Evolutionary conservation across 1,140 invertebrate species (phyloP), one percentile per base, ranked within the genome.

Genomic region (Ridgeia piscesae): DNA sequence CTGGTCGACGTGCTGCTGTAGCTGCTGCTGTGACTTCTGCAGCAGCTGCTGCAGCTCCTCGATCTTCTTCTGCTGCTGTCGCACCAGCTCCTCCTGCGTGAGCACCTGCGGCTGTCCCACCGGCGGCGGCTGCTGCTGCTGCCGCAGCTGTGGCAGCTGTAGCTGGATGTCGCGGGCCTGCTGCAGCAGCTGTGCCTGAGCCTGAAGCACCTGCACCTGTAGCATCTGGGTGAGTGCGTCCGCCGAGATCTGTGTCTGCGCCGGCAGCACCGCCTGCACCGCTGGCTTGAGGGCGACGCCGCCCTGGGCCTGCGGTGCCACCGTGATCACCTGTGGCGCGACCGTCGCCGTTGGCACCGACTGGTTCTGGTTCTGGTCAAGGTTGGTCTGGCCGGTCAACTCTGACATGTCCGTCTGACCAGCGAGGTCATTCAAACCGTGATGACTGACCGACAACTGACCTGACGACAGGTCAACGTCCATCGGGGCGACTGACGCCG

Each of bases 1-100:
- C 91, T 94, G 94, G 89, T 95, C 95, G 91, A 94, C 95, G 35
- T 94, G 94, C 33, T 94, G 93, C 88, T 95, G 94, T 27, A 95
- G 91, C 90, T 94, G 93, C 88, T 94, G 89, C 92, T 95, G 95
- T 34, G 95, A 96, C 89, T 94, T 94, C 58, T 96, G 94, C 58
- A 99, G 95, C 94, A 99, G 98, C 6, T 97, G 96, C 95, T 99
- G 98, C 50, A 99, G 96, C 94, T 98, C 98, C 94, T 98, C 97
- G 90, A 99, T 99, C 94, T 97, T 97, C 90, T 97, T 97, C 93
- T 98, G 97, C 94, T 99, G 98, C 94, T 98, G 97, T 91, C 97
- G 97, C 42, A 99, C 90, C 89, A 95, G 92, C 34, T 95, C 94
- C 92, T 98, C 98, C 93, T 35, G 34, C 1, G 91, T 35, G 1